Base-by-base conservation (phyloP, 2,888 invertebrate genomes). In the Drosophila eohydei region DNA sequence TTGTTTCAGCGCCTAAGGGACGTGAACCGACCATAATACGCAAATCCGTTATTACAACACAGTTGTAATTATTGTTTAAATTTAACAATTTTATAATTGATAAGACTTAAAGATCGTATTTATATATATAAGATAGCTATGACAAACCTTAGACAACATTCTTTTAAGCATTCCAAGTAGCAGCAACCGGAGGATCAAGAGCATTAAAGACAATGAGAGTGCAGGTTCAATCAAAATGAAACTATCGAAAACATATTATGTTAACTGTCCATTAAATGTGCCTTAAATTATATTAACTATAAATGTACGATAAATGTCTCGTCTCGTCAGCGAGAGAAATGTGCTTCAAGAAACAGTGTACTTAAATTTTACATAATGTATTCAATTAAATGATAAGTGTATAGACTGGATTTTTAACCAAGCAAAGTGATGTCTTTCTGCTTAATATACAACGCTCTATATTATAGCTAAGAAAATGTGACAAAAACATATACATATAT, bases 11-110 rank as follows among this genome's bases (percentile, higher is more conserved):
- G 71, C 95, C 81, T 94, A 96, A 91, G 94, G 95, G 89, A 94
- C 95, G 88, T 94, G 95, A 95, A 74, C 95, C 95, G 54, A 94
- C 95, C 61, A 96, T 97, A 80, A 95, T 96, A 90, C 95, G 97
- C 82, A 97, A 97, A 93, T 96, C 97, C 71, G 97, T 97, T 88
- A 97, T 97, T 84, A 97, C 97, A 77, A 97, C 97, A 73, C 97
- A 97, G 93, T 94, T 97, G 86, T 96, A 94, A 93, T 84, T 83
- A 73, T 81, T 86, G 74, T 80, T 80, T 83, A 78, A 70, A 54
- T 66, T 60, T 52, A 72, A 71, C 26, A 34, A 41, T 67, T 72
- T 77, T 81, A 81, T 78, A 63, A 58, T 56, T 52, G 50, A 7
- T 84, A 87, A 83, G 82, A 79, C 73, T 90, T 84, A 71, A 86